phyloP scores from a whole-genome alignment of 53 echinoderm and acorn worm genomes.

The Holothuria leucospilota region DNA sequence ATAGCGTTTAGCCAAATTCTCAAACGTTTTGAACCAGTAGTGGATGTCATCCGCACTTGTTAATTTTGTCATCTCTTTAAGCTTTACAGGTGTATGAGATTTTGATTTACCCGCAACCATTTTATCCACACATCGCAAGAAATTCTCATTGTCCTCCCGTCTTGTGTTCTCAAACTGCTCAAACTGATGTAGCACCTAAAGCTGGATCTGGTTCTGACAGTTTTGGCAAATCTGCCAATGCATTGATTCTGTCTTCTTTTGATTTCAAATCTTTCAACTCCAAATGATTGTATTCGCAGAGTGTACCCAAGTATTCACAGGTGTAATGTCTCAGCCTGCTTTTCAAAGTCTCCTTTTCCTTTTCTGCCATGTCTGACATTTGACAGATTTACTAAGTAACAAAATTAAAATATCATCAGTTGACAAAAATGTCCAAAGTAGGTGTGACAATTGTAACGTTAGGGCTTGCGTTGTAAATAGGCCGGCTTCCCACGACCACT shows the following conservation, averaged over 20 bases:
- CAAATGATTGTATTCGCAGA: slow-evolving; percentile 42
- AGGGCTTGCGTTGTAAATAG: too few relatives aligned
- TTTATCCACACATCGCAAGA: slow-evolving; percentile 15
- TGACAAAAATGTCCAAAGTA: too few relatives aligned
- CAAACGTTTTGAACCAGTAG: slow-evolving; percentile 55
- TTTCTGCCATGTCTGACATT: neutral
- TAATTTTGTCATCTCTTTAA: slow-evolving; percentile 56
- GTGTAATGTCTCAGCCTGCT: slow-evolving; percentile 37
- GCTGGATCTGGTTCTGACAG: slow-evolving; percentile 15
- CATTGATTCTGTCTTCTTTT: slow-evolving; percentile 49
- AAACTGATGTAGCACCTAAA: neutral
- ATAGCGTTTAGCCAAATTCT: slow-evolving; percentile 43
- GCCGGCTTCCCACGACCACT: too few relatives aligned
- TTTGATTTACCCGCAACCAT: neutral
- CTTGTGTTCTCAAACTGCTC: slow-evolving; percentile 17
- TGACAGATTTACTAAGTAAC: neutral
- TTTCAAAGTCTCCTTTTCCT: neutral
- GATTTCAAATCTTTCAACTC: slow-evolving; percentile 27
- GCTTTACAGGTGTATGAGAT: slow-evolving; percentile 5
- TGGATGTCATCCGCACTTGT: slow-evolving; percentile 49
- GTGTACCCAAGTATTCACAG: slow-evolving; percentile 30
- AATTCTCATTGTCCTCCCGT: slow-evolving; percentile 36
- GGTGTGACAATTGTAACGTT: too few relatives aligned
- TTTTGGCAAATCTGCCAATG: slow-evolving; percentile 32
- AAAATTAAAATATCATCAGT: neutral